Evolutionary conservation across 2,888 invertebrate species (phyloP), one percentile per base, ranked within the genome.

Genomic region (Rhyacophila evoluta): DNA sequence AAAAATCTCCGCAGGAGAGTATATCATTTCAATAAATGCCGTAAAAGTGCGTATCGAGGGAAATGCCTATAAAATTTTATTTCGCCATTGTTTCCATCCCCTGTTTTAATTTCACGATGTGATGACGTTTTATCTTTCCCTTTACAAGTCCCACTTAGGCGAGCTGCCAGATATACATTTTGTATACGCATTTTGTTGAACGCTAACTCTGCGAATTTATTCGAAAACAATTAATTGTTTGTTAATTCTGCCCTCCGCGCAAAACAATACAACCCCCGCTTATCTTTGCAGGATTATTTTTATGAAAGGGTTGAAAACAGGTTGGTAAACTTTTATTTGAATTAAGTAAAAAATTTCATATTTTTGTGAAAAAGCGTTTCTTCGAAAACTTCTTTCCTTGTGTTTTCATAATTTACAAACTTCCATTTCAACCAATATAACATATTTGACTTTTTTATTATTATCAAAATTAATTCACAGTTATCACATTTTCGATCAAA

Each of bases 221-320:
- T 55, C 55, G 55, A 55, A 55, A 55, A 55, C 55, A 55, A 55
- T 55, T 55, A 55, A 55, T 55, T 55, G 55, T 55, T 55, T 55
- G 55, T 55, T 55, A 55, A 55, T 55, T 55, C 55, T 55, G 55
- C 55, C 55, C 55, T 55, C 19, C 55, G 15, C 55, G 55, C 55
- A 55, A 55, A 55, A 55, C 55, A 55, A 55, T 55, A 25, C 55
- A 41, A 55, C 15, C 55, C 55, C 55, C 55, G 55, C 55, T 55
- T 55, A 55, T 55, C 55, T 55, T 55, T 25, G 5, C 25, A 25
- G 55, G 55, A 25, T 25, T 55, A 55, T 55, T 55, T 55, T 55
- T 55, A 25, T 19, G 25, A 19, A 55, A 55, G 55, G 55, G 55
- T 55, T 55, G 12, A 10, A 25, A 55, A 8, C 6, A 19, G 55